Conservation (phyloP, 2,888 invertebrate species). For the Cheilosia vernalis region DNA sequence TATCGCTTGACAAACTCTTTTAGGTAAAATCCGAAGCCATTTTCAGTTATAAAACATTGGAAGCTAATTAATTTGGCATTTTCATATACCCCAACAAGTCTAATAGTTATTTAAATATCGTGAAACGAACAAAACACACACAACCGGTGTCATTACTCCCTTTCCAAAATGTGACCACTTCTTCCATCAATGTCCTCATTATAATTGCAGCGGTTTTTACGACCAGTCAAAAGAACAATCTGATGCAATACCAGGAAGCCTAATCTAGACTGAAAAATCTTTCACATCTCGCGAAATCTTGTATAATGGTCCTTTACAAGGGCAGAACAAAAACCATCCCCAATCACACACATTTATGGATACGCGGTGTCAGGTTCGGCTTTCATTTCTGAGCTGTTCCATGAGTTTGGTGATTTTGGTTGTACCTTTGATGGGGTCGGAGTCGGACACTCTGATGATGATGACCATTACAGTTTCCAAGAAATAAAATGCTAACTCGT, state of each 20-base stretch:
- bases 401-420: conserved; percentile 47
- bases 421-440: conserved; percentile 65
- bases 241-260: conserved; percentile 63
- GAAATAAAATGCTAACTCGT: conserved; percentile 52
- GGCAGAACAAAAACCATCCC: conserved; percentile 50
- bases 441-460: conserved; percentile 64
- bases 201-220: conserved; percentile 30
- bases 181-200: conserved; percentile 17
- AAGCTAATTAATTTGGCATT: too few species aligned
- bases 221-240: conserved; percentile 37
- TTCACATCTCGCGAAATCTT: conserved; percentile 57
- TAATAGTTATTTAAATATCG: too few species aligned
- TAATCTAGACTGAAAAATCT: conserved; percentile 65
- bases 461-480: conserved; percentile 71
- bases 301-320: conserved; percentile 39
- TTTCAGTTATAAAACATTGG: too few species aligned
- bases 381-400: conserved; percentile 48
- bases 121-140: too few species aligned
- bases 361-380: conserved; percentile 62
- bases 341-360: conserved; percentile 65
- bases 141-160: background rate
- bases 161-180: conserved; percentile 24
- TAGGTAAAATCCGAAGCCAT: too few species aligned
- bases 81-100: too few species aligned
- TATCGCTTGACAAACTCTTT: too few species aligned